These are phyloP conservation scores for Karalla daura DNA, from an alignment of 2,797 vertebrate genomes.

Conservation along the genomic window DNA sequence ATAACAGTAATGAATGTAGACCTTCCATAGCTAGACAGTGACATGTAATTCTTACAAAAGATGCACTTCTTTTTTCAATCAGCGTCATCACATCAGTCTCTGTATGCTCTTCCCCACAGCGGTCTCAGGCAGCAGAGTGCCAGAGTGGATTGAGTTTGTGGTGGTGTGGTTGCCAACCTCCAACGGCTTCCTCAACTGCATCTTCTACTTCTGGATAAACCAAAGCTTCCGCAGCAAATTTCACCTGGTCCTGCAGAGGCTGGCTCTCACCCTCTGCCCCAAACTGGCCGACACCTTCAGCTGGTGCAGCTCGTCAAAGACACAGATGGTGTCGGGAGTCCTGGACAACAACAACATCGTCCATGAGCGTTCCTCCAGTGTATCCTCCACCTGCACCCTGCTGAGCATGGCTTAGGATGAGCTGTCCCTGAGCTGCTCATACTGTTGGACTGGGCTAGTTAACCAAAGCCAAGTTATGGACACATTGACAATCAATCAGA, in stretches of 20 bases:
- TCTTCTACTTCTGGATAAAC: constrained; percentile 93
- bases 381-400: constrained; percentile 86
- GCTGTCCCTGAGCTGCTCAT: constrained; percentile 5
- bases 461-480: constrained; percentile 2
- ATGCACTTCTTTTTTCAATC: neutral
- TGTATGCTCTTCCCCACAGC: constrained; percentile 73
- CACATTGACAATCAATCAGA: neutral
- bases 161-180: constrained; percentile 90
- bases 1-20: neutral
- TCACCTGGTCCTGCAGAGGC: constrained; percentile 70
- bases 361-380: constrained; percentile 83
- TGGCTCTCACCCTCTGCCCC: constrained; percentile 74
- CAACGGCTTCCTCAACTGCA: constrained; percentile 91
- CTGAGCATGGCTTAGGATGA: constrained; percentile 62
- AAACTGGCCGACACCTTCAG: constrained; percentile 48
- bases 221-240: constrained; percentile 88
- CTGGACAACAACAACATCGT: constrained; percentile 74
- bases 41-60: neutral
- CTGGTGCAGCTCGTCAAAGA: constrained; percentile 34
- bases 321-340: constrained; percentile 52
- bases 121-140: constrained; percentile 77
- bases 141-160: constrained; percentile 89
- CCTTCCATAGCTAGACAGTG: neutral
- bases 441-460: constrained; percentile 5
- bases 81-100: constrained; percentile 2